phyloP scores from a whole-genome alignment of 2,797 vertebrate species.

The Babyrousa celebensis region DNA sequence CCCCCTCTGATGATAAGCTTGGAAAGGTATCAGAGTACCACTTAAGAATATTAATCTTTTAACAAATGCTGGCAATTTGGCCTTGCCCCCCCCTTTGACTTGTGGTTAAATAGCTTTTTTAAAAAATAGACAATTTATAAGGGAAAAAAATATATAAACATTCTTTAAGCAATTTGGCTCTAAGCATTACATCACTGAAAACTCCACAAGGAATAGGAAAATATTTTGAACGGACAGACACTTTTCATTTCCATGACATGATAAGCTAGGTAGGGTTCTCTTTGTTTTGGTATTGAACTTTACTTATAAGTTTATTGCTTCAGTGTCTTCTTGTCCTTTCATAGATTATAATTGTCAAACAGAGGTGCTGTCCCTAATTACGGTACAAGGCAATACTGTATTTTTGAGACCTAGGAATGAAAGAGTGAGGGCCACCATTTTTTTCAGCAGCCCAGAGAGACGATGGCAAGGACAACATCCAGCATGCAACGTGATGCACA shows the following conservation, averaged over 20 bases:
- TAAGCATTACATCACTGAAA: constrained; percentile 88
- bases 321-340: constrained; percentile 81
- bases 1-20: constrained; percentile 87
- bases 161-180: constrained; percentile 87
- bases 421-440: constrained; percentile 92
- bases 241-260: constrained; percentile 80
- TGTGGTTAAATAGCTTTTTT: constrained; percentile 85
- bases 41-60: constrained; percentile 86
- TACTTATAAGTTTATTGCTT: constrained; percentile 89
- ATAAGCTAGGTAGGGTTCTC: constrained; percentile 47
- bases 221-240: constrained; percentile 79
- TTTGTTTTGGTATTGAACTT: constrained; percentile 83
- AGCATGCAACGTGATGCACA: constrained; percentile 81
- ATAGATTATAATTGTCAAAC: constrained; percentile 81
- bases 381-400: constrained; percentile 88
- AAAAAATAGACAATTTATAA: constrained; percentile 86
- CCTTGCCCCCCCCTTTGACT: constrained; percentile 80
- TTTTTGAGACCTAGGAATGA: constrained; percentile 92
- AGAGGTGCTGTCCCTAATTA: constrained; percentile 89
- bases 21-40: constrained; percentile 89
- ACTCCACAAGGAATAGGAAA: constrained; percentile 85
- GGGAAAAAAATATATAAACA: constrained; percentile 87
- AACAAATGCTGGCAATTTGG: constrained; percentile 86
- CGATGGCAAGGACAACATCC: constrained; percentile 83
- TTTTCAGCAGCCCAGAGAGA: constrained; percentile 84